phyloP scores from a whole-genome alignment of 2,113 vertebrate genomes.

The Aplodontia rufa region DNA sequence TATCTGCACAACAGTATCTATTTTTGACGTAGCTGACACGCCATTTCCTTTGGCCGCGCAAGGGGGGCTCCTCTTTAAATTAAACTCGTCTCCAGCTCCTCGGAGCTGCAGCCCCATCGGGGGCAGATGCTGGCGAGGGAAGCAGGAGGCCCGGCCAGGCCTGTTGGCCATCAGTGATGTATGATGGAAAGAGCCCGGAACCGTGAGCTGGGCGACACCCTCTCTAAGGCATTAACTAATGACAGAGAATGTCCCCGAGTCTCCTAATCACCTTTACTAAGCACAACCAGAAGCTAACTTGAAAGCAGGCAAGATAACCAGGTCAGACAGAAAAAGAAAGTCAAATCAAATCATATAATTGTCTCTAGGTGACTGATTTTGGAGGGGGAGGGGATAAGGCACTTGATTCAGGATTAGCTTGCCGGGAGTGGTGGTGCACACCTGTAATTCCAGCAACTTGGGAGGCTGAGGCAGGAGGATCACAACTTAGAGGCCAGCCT shows the following conservation, averaged over 20 bases:
- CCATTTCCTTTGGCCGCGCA: conserved; percentile 88
- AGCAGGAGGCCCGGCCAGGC: conserved; percentile 69
- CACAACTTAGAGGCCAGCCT: not conserved
- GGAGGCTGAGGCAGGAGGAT: not conserved
- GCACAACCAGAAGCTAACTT: conserved; percentile 83
- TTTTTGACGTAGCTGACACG: conserved; percentile 88
- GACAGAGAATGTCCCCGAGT: conserved; percentile 84
- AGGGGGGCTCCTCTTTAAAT: conserved; percentile 87
- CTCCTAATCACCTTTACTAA: conserved; percentile 86
- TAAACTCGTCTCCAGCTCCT: conserved; percentile 85
- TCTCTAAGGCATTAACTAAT: conserved; percentile 83
- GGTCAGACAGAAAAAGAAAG: conserved; percentile 60
- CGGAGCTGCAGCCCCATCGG: conserved; percentile 64
- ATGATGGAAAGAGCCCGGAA: conserved; percentile 75
- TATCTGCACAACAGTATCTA: conserved; percentile 90
- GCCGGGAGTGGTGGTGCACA: not conserved
- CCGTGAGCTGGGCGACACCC: conserved; percentile 77
- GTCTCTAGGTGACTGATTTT: not conserved
- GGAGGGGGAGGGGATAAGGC: fast-evolving
- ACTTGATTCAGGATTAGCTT: not conserved
- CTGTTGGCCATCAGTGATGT: conserved; percentile 80
- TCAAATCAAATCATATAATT: conserved; percentile 31
- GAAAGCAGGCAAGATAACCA: conserved; percentile 82
- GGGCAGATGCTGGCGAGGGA: conserved; percentile 79
- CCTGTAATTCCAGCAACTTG: not conserved